Percentiles rank a stretch among this genome's conserved stretches.
phyloP scores from a whole-genome alignment of 2,113 vertebrate species.

The Silurus meridionalis region DNA sequence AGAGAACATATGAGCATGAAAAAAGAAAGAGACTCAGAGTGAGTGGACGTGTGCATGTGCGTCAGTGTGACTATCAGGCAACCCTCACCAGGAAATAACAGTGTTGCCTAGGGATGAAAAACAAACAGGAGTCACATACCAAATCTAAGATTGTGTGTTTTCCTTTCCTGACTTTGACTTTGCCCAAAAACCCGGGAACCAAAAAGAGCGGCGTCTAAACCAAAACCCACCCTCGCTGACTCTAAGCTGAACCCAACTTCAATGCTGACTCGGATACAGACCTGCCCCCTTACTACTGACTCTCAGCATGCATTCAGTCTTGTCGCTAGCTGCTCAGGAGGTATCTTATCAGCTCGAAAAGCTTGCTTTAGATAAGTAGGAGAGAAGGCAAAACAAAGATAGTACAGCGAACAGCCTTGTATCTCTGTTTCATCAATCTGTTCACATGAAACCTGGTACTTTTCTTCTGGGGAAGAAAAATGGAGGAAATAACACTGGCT shows the following conservation, averaged over 20 bases:
- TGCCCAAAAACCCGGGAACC: constrained; percentile 11
- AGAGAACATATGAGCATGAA: constrained; percentile 1
- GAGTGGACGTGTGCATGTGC: constrained; percentile 31
- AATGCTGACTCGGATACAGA: neutral
- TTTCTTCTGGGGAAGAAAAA: neutral
- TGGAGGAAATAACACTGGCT: neutral
- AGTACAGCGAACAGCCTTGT: neutral
- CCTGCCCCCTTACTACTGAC: constrained; percentile 13
- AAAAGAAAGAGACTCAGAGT: neutral
- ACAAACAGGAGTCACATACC: constrained; percentile 56
- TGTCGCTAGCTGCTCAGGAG: constrained; percentile 18
- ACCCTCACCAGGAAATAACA: constrained; percentile 60
- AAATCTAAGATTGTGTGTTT: constrained; percentile 53
- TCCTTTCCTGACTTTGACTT: constrained; percentile 28
- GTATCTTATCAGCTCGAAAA: constrained; percentile 31
- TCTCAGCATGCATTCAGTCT: neutral
- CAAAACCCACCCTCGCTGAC: constrained; percentile 32
- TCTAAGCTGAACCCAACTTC: neutral
- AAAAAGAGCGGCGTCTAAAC: constrained; percentile 26
- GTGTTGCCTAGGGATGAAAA: constrained; percentile 61
- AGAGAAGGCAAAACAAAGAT: constrained; percentile 32
- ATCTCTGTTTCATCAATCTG: neutral
- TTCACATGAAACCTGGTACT: neutral
- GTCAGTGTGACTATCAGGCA: constrained; percentile 55
- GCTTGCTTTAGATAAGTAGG: constrained; percentile 28